Evolutionary conservation across 2,113 vertebrate genomes (phyloP), one percentile per base, ranked within the genome.

Genomic region (Epinephelus lanceolatus): DNA sequence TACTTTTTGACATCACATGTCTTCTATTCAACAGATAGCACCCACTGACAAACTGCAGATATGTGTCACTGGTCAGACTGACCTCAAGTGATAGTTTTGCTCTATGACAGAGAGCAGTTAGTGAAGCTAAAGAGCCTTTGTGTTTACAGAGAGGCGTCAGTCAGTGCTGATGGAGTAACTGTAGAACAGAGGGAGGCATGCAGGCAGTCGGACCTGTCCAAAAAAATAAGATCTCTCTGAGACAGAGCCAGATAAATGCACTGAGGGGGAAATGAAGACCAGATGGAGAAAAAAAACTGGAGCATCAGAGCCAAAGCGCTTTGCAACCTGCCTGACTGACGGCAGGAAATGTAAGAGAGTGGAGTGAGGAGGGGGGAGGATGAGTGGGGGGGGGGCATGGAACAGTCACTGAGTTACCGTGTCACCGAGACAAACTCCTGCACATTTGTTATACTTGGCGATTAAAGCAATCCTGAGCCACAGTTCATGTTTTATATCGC

Each of bases 261-360:
- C 69, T 10, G 74, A 27, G 40, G 78, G 81, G 71, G 65, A 90
- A 92, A 93, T 86, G 85, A 90, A 77, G 81, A 88, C 76, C 91
- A 93, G 88, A 90, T 92, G 89, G 70, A 68, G 40, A 42, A 47
- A 7, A 60, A 13, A 37, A 63, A 14, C 4, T n/a, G 37, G 23
- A 30, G 88, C 49, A 90, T 68, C 56, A 76, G 77, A 62, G 27
- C 73, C 47, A 63, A 42, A 72, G 69, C 37, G 63, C 53, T 47
- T 8, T 66, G 42, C 30, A 69, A 86, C 82, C 89, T 79, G 80
- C 47, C 5, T 78, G 76, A 84, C 27, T 69, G 81, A 86, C 49
- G 67, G 91, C 86, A 88, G 88, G 90, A 91, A 86, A 89, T 79
- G 87, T 83, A 81, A 19, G 6, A 37, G 74, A 21, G 18, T 11